phyloP scores from a whole-genome alignment of 2,888 invertebrate genomes.

The Caenorhabditis macrosperma region DNA sequence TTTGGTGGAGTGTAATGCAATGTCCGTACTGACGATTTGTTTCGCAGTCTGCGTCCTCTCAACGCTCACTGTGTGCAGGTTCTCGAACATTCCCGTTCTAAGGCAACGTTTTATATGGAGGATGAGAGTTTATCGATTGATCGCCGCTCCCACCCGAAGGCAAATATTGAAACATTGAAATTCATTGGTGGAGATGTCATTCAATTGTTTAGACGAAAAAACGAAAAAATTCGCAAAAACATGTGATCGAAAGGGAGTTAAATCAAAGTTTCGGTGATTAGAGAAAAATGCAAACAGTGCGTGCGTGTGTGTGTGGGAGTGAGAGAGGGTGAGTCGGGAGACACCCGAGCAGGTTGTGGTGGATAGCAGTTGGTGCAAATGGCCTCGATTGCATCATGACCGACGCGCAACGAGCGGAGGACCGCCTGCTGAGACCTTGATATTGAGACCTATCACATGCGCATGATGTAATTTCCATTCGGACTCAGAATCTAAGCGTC shows the following conservation, averaged over 20 bases:
- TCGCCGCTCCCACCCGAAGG: background rate
- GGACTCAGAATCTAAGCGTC: too few species aligned
- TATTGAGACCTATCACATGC: background rate
- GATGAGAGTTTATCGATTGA: conserved; percentile 8
- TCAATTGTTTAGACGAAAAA: conserved; percentile 7
- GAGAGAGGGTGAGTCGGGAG: background rate
- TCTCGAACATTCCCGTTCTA: conserved; percentile 60
- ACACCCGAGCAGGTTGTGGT: background rate
- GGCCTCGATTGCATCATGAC: conserved; percentile 28
- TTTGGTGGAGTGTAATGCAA: conserved; percentile 30
- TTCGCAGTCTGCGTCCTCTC: conserved; percentile 23
- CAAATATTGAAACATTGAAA: background rate
- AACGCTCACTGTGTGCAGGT: conserved; percentile 5
- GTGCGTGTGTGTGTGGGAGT: background rate
- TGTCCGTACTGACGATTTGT: conserved; percentile 26
- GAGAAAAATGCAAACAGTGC: conserved; percentile 7
- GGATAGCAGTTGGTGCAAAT: conserved; percentile 17
- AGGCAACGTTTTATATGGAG: conserved; percentile 51
- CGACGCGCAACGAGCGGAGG: conserved; percentile 25
- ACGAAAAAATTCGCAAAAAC: conserved; percentile 6
- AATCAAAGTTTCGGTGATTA: conserved; percentile 1
- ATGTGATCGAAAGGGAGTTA: conserved; percentile 18
- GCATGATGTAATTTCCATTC: background rate
- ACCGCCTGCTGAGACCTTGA: background rate
- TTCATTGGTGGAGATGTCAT: conserved; percentile 40